Evolutionary conservation across 2,113 vertebrate genomes (phyloP).

Genomic region (Octodon degus): DNA sequence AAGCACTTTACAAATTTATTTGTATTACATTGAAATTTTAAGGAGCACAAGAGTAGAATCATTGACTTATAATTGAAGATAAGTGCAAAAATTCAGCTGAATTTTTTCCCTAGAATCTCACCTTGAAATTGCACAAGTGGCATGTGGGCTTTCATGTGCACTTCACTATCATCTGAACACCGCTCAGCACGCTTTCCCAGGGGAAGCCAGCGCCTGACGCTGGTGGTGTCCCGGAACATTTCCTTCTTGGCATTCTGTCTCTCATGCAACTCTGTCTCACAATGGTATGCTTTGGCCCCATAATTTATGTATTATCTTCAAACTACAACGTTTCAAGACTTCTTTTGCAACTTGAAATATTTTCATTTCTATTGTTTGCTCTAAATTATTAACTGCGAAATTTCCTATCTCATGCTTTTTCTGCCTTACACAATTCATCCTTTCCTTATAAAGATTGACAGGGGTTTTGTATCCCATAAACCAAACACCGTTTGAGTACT

Average conservation of each 20-base stretch:
- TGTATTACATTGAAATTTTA: constrained; percentile 43
- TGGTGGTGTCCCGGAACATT: background rate
- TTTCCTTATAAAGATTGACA: background rate
- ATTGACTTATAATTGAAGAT: constrained; percentile 5
- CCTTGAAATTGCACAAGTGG: background rate
- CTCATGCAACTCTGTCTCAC: background rate
- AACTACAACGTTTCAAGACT: background rate
- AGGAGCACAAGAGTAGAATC: background rate
- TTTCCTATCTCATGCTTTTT: background rate
- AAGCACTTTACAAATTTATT: constrained; percentile 33
- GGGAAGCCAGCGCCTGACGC: background rate
- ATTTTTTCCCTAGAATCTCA: background rate
- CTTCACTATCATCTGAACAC: background rate
- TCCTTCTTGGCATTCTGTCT: background rate
- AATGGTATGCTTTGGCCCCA: constrained; percentile 9
- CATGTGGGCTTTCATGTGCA: background rate
- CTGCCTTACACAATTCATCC: background rate
- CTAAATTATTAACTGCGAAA: background rate
- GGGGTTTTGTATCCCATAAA: background rate
- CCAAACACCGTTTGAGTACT: background rate
- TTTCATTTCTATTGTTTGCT: constrained; percentile 60
- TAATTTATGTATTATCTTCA: constrained; percentile 38
- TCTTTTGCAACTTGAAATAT: constrained; percentile 25
- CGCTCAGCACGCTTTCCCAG: background rate
- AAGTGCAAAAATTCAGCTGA: constrained; percentile 29